phyloP scores from a whole-genome alignment of 2,113 vertebrate genomes.

The Oceanites oceanicus region DNA sequence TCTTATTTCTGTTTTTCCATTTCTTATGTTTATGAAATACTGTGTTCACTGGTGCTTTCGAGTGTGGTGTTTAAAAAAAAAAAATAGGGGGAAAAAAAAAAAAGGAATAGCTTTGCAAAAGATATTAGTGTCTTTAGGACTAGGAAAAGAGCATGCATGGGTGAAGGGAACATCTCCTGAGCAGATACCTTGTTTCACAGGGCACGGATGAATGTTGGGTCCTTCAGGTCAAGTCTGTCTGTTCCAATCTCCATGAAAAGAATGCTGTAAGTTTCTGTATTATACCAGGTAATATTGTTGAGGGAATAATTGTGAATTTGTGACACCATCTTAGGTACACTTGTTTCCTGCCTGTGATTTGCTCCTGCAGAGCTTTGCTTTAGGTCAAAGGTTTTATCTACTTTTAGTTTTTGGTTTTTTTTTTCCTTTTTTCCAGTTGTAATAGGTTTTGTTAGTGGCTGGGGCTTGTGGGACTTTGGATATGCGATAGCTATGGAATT shows the following conservation, averaged over 20 bases:
- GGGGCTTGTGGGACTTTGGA: not conserved
- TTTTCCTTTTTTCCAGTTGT: not conserved
- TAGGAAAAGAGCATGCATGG: accelerated
- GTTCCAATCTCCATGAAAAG: not conserved
- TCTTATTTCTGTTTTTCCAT: not conserved
- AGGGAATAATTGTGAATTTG: not conserved
- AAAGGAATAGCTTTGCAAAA: not conserved
- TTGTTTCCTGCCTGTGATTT: not conserved
- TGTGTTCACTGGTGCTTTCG: not conserved
- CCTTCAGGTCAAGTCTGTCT: not conserved
- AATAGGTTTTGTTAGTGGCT: not conserved
- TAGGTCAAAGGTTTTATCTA: not conserved
- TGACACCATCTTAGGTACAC: not conserved
- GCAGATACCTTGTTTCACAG: not conserved
- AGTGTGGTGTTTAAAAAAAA: not conserved
- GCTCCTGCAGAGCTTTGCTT: not conserved
- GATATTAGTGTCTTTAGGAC: not conserved
- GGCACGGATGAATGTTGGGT: not conserved
- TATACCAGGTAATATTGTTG: not conserved
- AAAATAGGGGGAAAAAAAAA: too few species aligned
- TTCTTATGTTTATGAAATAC: not conserved
- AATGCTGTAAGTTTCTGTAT: not conserved
- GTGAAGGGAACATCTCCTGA: not conserved
- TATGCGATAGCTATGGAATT: not conserved
- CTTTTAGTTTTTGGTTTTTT: not conserved